Base-by-base conservation (phyloP, 1,140 invertebrate species). In the Drosophila littoralis region DNA sequence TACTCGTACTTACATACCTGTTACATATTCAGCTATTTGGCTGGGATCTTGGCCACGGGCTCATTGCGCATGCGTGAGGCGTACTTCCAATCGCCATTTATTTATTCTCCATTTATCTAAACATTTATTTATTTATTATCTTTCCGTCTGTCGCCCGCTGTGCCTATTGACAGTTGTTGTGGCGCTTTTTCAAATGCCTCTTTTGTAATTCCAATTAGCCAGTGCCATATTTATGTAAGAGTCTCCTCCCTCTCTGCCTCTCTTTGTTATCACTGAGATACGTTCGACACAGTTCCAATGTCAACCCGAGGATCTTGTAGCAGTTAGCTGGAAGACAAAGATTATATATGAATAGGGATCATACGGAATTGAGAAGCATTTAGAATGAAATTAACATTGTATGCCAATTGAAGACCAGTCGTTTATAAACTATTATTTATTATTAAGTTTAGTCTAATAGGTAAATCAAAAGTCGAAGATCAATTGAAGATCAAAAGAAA, bases 61-160 rank as follows among this genome's bases (percentile, higher is more conserved):
- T 81, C 81, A 81, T 89, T 89, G 74, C 48, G 57, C 75, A 89
- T 89, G 84, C 84, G 80, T 79, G 61, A 8, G 42, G 77, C 84
- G 84, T 89, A 65, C 66, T 76, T 60, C 65, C 84, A 84, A 89
- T 89, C 80, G 84, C 40, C 85, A 81, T 84, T 89, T 89, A 89
- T 89, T 89, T 89, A 89, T 89, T 88, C 84, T 73, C 77, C 73
- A 89, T 89, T 89, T 89, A 89, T 90, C 84, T 88, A 89, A 80
- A 80, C 76, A 73, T 83, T 88, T 89, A 88, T 89, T 89, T 89
- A 88, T 89, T 89, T 89, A 88, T 89, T 89, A 88, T 88, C 84
- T 88, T 74, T 68, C 60, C 57, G 65, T 68, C 60, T 63, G 59
- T 38, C 36, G 54, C 76, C 69, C 45, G 61, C 65, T 76, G 65